A percentile compares a stretch with the other conserved stretches of the same genome.
Conservation (phyloP, 1,140 invertebrate genomes). For the Frieseomelitta varia region DNA sequence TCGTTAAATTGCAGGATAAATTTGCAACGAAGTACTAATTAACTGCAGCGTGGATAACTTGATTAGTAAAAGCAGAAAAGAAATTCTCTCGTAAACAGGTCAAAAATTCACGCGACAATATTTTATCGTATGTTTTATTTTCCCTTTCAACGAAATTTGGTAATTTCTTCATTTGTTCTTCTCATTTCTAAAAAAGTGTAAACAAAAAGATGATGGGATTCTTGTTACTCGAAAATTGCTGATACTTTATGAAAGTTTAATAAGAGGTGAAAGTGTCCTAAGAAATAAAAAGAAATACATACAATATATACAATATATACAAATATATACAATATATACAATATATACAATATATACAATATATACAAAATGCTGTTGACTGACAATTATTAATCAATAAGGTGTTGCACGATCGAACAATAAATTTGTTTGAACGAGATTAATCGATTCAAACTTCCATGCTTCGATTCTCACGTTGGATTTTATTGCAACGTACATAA, state of each 20-base stretch:
- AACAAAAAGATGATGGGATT: neutral
- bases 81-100: neutral
- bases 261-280: neutral
- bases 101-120: neutral
- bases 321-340: neutral
- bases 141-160: neutral
- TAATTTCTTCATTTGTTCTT: neutral
- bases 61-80: neutral
- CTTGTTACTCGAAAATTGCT: neutral
- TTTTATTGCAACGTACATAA: no score
- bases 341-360: no score
- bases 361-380: neutral
- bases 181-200: no score
- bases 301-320: no score
- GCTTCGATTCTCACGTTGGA: no score
- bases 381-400: neutral
- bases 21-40: neutral
- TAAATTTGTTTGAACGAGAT: no score
- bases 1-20: neutral
- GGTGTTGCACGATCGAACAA: neutral
- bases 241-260: conserved; percentile 7
- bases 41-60: neutral
- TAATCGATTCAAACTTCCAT: no score
- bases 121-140: neutral
- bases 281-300: neutral